These are phyloP conservation scores for Branchinecta sandiegonensis DNA, from an alignment of 2,888 invertebrate species.

Conservation along the genomic window DNA sequence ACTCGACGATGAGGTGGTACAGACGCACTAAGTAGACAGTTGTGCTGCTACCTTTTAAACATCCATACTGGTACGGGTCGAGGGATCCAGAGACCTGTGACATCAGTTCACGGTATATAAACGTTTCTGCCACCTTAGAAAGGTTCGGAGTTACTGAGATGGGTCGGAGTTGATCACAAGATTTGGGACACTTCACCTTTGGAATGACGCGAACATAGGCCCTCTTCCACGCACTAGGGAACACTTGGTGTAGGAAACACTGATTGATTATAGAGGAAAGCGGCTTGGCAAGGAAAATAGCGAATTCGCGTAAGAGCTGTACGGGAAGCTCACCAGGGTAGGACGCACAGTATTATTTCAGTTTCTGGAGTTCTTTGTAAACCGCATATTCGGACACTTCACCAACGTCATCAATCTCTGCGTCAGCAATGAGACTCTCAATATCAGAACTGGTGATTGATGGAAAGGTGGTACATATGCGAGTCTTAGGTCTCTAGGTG, in stretches of 20 bases:
- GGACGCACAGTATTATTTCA: background rate
- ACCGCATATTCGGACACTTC: background rate
- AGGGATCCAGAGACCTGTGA: too few species aligned
- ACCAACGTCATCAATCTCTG: conserved; percentile 11
- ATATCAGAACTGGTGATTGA: background rate
- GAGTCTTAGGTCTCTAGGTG: background rate
- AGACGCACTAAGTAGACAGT: too few species aligned
- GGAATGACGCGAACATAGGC: conserved; percentile 2
- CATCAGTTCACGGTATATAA: too few species aligned
- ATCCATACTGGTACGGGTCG: too few species aligned
- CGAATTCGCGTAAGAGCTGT: background rate
- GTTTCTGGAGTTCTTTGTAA: background rate
- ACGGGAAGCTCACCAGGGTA: conserved; percentile 11
- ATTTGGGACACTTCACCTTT: too few species aligned
- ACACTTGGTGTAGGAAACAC: background rate
- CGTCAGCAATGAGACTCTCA: conserved; percentile 4
- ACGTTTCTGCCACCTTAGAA: too few species aligned
- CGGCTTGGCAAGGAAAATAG: background rate
- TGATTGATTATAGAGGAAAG: conserved; percentile 2
- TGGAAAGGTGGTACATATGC: conserved; percentile 8
- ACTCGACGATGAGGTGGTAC: too few species aligned
- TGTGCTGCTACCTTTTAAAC: too few species aligned
- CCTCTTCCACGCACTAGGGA: conserved; percentile 11
- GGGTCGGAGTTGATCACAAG: too few species aligned
- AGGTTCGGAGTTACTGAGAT: too few species aligned